Conservation (phyloP, 1,140 invertebrate genomes). For the Periplaneta americana region DNA sequence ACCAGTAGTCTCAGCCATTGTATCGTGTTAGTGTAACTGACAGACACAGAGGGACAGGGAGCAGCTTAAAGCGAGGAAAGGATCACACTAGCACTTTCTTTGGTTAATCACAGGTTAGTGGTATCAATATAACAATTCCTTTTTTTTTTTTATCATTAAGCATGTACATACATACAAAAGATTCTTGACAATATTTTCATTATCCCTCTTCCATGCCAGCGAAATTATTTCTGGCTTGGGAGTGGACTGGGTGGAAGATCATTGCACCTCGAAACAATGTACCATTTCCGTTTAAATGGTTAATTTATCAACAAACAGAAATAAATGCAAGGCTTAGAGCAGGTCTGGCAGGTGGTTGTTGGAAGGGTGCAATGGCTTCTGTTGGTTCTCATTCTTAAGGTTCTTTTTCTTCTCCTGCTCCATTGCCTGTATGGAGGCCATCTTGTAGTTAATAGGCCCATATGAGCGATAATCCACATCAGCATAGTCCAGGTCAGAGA, state of each 20-base stretch:
- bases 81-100: background rate
- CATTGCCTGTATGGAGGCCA: conserved; percentile 58
- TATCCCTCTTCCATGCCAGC: background rate
- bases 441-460: conserved; percentile 87
- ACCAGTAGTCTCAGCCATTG: background rate
- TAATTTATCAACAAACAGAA: background rate
- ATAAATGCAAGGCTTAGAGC: conserved; percentile 15
- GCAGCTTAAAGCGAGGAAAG: conserved; percentile 8
- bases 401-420: conserved; percentile 3
- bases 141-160: background rate
- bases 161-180: background rate
- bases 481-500: conserved; percentile 77
- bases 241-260: background rate
- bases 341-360: conserved; percentile 6
- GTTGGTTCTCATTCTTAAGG: background rate
- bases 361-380: background rate
- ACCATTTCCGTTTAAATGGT: background rate
- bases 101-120: conserved; percentile 7
- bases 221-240: background rate
- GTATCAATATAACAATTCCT: background rate
- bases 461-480: conserved; percentile 83
- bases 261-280: background rate
- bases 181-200: background rate
- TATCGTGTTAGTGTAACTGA: background rate
- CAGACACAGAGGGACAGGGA: background rate